A percentile compares a stretch with the other conserved stretches of the same genome.
These are phyloP conservation scores for Tuberolachnus salignus DNA, from an alignment of 2,888 invertebrate species.

Conservation along the genomic window DNA sequence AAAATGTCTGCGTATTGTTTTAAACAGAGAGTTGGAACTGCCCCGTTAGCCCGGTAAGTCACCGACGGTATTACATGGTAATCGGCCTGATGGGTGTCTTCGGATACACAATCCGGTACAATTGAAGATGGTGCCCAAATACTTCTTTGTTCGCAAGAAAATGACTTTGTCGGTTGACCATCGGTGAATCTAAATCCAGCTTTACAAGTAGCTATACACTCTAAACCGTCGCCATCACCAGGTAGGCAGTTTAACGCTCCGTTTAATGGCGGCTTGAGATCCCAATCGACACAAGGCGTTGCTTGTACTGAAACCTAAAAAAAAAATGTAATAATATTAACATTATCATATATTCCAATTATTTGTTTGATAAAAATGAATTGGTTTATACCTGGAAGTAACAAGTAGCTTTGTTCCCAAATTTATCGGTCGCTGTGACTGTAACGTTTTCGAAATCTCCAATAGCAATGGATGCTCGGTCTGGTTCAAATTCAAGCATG, in stretches of 20 bases:
- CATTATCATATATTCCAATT: no score
- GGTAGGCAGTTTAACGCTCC: slow-evolving; percentile 87
- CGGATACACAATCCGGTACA: slow-evolving; percentile 93
- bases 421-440: slow-evolving; percentile 84
- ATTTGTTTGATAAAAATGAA: background rate
- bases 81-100: slow-evolving; percentile 93
- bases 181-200: slow-evolving; percentile 88
- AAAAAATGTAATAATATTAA: slow-evolving; percentile 11
- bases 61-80: slow-evolving; percentile 88
- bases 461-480: slow-evolving; percentile 82
- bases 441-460: slow-evolving; percentile 91
- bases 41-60: slow-evolving; percentile 87
- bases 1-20: slow-evolving; percentile 84
- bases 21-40: slow-evolving; percentile 82
- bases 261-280: slow-evolving; percentile 84
- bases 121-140: slow-evolving; percentile 87
- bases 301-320: slow-evolving; percentile 82
- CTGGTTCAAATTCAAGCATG: slow-evolving; percentile 79
- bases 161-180: slow-evolving; percentile 85
- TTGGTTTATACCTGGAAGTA: slow-evolving; percentile 77
- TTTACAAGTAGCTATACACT: slow-evolving; percentile 89
- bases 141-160: slow-evolving; percentile 79
- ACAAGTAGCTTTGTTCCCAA: slow-evolving; percentile 86
- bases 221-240: slow-evolving; percentile 78
- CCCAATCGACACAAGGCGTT: slow-evolving; percentile 94